Evolutionary conservation across 2,113 vertebrate genomes (phyloP).

Genomic region (Notarius quadriscutis): DNA sequence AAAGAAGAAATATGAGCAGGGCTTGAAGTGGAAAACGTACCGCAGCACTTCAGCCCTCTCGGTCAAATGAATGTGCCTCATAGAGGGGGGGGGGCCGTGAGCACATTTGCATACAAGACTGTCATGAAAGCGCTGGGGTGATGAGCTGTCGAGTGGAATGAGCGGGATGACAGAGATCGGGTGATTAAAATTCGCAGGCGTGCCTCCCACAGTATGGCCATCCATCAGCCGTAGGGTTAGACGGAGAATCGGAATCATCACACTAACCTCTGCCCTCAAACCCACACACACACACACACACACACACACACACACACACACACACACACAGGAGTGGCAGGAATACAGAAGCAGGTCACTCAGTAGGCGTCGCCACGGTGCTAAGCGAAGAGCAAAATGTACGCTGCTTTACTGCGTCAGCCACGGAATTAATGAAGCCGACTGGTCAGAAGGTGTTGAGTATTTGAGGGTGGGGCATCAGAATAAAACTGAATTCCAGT

Average conservation of each 20-base stretch:
- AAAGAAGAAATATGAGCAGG: not conserved
- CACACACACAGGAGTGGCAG: not conserved
- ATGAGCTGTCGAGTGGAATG: not conserved
- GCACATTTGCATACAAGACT: slow-evolving; percentile 39
- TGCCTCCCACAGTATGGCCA: slow-evolving; percentile 41
- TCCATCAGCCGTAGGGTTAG: slow-evolving; percentile 46
- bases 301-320: not conserved
- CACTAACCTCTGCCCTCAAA: not conserved
- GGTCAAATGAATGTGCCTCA: slow-evolving; percentile 26
- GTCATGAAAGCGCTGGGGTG: slow-evolving; percentile 26
- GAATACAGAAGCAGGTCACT: not conserved
- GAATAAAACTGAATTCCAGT: no score
- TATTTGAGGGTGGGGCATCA: not conserved
- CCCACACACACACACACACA: not conserved
- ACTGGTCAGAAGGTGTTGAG: no score
- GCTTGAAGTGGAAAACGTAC: not conserved
- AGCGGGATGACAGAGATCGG: slow-evolving; percentile 13
- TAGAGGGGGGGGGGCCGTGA: not conserved
- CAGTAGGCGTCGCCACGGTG: not conserved
- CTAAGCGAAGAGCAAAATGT: not conserved
- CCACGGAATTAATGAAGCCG: no score
- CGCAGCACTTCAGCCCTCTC: slow-evolving; percentile 9
- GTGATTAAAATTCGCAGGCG: slow-evolving; percentile 44
- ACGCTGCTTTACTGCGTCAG: not conserved
- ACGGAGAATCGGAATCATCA: not conserved